These are phyloP conservation scores for Acanthopleura granulata DNA, from an alignment of 2,888 invertebrate genomes.

Conservation along the genomic window DNA sequence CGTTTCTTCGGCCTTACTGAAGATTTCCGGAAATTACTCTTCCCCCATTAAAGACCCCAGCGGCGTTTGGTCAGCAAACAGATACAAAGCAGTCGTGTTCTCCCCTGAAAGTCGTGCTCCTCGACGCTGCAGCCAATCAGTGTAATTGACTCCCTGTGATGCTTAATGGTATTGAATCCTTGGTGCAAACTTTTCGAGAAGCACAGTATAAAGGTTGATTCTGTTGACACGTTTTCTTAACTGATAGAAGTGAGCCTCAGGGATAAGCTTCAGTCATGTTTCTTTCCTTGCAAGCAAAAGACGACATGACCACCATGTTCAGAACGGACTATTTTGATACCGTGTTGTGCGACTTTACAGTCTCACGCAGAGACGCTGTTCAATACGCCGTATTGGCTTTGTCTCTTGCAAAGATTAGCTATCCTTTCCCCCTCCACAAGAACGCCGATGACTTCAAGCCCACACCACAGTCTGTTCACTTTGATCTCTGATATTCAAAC, in stretches of 20 bases:
- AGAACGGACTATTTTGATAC: not conserved
- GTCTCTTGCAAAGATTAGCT: too few species aligned
- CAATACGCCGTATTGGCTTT: too few species aligned
- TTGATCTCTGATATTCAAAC: too few species aligned
- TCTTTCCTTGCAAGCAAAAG: not conserved
- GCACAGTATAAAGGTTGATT: conserved; percentile 5
- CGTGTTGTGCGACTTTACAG: not conserved
- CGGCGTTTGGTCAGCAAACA: not conserved
- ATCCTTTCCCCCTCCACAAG: too few species aligned
- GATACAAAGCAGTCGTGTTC: not conserved
- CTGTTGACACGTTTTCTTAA: conserved; percentile 14
- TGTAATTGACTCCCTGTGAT: not conserved
- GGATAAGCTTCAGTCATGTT: not conserved
- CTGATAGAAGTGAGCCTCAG: not conserved
- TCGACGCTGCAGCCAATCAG: not conserved
- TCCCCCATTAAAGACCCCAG: conserved; percentile 3
- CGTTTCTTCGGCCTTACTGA: not conserved
- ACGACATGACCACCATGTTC: conserved; percentile 1
- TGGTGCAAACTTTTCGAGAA: conserved; percentile 3
- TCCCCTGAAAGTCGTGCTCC: not conserved
- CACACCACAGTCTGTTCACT: too few species aligned
- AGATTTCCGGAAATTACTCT: conserved; percentile 8
- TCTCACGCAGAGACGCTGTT: too few species aligned
- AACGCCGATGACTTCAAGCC: too few species aligned
- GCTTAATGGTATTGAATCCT: conserved; percentile 13